phyloP scores from a whole-genome alignment of 2,113 vertebrate species.

The Thryonomys swinderianus region DNA sequence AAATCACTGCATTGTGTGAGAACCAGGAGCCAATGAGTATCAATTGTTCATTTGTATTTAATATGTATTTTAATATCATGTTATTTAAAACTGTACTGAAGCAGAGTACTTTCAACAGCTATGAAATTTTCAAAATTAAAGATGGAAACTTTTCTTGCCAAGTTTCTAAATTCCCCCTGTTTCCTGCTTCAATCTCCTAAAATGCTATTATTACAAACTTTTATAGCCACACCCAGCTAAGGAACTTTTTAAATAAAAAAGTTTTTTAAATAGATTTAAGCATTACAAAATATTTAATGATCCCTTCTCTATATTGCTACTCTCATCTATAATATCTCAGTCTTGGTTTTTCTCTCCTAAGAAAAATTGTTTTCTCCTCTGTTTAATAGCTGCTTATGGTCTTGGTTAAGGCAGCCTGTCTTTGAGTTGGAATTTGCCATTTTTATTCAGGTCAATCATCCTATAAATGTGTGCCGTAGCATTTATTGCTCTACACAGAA shows the following conservation, averaged over 20 bases:
- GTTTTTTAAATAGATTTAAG: not conserved
- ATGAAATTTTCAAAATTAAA: not conserved
- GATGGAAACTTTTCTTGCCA: not conserved
- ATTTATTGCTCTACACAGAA: not conserved
- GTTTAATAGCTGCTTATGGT: not conserved
- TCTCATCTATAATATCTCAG: not conserved
- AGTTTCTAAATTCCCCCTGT: too few relatives aligned
- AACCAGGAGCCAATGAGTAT: not conserved
- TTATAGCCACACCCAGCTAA: not conserved
- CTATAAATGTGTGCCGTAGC: not conserved
- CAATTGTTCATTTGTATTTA: not conserved
- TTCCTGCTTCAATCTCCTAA: too few relatives aligned
- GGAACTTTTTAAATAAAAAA: not conserved
- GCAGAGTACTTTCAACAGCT: not conserved
- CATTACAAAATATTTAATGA: not conserved
- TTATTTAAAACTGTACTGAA: conserved; percentile 9
- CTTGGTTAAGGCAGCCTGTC: not conserved
- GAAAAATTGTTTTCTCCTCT: not conserved
- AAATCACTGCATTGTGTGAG: not conserved
- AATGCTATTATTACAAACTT: too few relatives aligned
- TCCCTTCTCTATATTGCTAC: accelerated
- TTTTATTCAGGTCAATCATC: not conserved
- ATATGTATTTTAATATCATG: not conserved
- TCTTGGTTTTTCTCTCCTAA: not conserved
- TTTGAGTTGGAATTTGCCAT: not conserved